Conservation (phyloP, 2,888 invertebrate species). For the Dicycla oo region DNA sequence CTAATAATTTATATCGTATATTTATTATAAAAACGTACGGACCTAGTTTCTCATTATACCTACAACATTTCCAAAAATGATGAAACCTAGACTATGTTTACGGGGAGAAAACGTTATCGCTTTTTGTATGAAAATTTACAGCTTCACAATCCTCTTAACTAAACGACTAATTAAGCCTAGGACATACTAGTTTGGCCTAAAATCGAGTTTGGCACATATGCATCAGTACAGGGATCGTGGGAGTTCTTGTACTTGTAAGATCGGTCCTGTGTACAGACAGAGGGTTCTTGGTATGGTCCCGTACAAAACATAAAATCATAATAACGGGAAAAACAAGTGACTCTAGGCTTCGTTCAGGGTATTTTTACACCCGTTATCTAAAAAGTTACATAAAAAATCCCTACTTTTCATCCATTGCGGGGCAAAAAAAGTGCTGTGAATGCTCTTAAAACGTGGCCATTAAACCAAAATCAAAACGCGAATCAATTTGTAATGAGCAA, state of each 20-base stretch:
- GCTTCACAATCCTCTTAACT: no score
- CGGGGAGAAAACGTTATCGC: no score
- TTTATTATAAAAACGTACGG: no score
- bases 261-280: neutral
- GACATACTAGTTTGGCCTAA: no score
- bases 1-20: no score
- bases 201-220: no score
- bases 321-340: neutral
- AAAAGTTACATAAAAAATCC: neutral
- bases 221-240: neutral
- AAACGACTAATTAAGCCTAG: no score
- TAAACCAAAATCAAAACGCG: neutral
- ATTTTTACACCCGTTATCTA: neutral
- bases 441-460: neutral
- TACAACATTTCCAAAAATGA: no score
- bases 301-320: neutral
- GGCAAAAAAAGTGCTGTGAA: neutral
- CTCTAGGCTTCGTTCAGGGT: neutral
- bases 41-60: no score
- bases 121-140: no score
- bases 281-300: neutral
- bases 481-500: conserved; percentile 1
- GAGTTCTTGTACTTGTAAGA: neutral
- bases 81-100: no score
- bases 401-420: neutral